These are phyloP conservation scores for Condylura cristata DNA, from an alignment of 2,113 vertebrate species.

Conservation along the genomic window DNA sequence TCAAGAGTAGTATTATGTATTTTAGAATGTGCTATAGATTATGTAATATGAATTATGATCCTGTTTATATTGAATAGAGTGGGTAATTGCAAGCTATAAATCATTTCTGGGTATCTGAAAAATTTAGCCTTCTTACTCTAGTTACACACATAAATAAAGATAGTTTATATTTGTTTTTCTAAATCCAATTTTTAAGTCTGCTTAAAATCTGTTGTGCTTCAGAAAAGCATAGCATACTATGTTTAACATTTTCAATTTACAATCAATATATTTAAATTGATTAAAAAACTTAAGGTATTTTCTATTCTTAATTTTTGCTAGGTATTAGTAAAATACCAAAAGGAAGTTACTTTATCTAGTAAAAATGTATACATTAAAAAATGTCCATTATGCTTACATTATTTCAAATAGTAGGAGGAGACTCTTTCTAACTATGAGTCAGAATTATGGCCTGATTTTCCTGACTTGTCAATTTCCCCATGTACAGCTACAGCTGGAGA, in stretches of 20 bases:
- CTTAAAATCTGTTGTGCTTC: conserved; percentile 60
- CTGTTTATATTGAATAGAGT: conserved; percentile 66
- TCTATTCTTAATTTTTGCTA: conserved; percentile 16
- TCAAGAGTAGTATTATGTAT: background rate
- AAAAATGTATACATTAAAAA: conserved; percentile 26
- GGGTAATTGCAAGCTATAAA: conserved; percentile 73
- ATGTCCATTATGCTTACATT: background rate
- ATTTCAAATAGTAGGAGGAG: background rate
- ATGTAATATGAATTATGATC: conserved; percentile 71
- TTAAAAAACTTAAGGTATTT: conserved; percentile 28
- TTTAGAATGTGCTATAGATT: conserved; percentile 44
- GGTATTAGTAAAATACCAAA: conserved; percentile 6
- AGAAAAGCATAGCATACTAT: background rate
- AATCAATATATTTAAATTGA: conserved; percentile 63
- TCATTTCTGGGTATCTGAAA: conserved; percentile 69
- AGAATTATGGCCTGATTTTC: conserved; percentile 7
- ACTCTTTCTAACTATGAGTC: background rate
- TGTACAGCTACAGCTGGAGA: background rate
- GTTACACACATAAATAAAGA: conserved; percentile 71
- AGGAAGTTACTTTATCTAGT: conserved; percentile 1
- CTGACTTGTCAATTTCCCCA: background rate
- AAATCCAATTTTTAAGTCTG: conserved; percentile 61
- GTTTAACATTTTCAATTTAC: conserved; percentile 50
- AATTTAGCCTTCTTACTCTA: conserved; percentile 32
- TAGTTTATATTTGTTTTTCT: conserved; percentile 62